Evolutionary conservation across 2,888 invertebrate genomes (phyloP), one percentile per base, ranked within the genome.

Genomic region (Cheilosia vulpina): DNA sequence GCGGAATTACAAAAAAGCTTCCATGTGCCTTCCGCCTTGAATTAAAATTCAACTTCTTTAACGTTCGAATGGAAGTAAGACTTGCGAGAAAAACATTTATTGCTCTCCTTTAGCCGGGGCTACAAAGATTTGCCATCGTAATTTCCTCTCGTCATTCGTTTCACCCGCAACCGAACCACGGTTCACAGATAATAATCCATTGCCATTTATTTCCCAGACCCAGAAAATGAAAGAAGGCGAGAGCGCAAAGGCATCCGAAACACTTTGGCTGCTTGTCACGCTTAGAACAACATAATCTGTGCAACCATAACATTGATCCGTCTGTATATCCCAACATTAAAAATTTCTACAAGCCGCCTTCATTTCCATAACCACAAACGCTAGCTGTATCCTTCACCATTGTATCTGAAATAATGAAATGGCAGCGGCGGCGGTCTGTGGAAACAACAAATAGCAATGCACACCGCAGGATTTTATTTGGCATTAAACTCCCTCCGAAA

Each of bases 211-310:
- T 52, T 52, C 15, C 15, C 24, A 52, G 13, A n/a, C 19, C 50
- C 34, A 41, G 6, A 2, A 27, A n/a, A 17, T 4, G 19, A 19
- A 21, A 17, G 13, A 38, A 45, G 53, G 43, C 11, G 50, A 65
- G 27, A 19, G 27, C 52, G 27, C 52, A 58, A 53, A 69, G 41
- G 45, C 63, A 43, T 75, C n/a, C n/a, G 71, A 76, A 84, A 76
- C 57, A 80, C 75, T 80, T 71, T 65, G 75, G 52, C 84, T 75
- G 79, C 79, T 75, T 84, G 80, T 84, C 84, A 84, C 80, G 84
- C 80, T 84, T 75, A 41, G 43, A 80, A 75, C 80, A 65, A 65
- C 52, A 75, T 84, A 84, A 80, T 84, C 84, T 80, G 80, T 80
- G 75, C 71, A 80, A 80, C 80, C 80, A 71, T 71, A 69, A 80